Evolutionary conservation across 2,113 vertebrate species (phyloP).

Genomic region (Colaptes auratus): DNA sequence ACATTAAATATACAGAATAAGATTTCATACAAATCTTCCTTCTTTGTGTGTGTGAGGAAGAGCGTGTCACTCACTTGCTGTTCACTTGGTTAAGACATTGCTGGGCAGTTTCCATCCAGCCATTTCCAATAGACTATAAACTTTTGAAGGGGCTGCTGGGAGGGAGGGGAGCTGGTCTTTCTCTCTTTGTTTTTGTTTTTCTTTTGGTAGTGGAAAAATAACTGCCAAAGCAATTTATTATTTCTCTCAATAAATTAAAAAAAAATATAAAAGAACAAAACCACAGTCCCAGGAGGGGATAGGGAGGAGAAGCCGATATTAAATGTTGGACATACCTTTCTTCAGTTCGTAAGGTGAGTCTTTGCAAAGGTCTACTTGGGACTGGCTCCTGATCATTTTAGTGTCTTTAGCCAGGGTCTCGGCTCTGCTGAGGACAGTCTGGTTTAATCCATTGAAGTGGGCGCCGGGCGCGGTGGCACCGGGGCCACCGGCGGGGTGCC

Average conservation of each 20-base stretch:
- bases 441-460: slow-evolving; percentile 99
- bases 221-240: slow-evolving; percentile 73
- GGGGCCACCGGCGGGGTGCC: slow-evolving; percentile 81
- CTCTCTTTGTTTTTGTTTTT: slow-evolving; percentile 67
- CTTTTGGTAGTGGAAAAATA: slow-evolving; percentile 77
- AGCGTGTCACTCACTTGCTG: slow-evolving; percentile 64
- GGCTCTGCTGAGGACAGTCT: slow-evolving; percentile 95
- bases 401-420: slow-evolving; percentile 94
- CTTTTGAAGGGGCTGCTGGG: slow-evolving; percentile 78
- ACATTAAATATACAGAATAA: slow-evolving; percentile 99
- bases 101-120: slow-evolving; percentile 82
- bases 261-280: background rate
- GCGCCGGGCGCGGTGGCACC: slow-evolving; percentile 67
- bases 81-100: slow-evolving; percentile 91
- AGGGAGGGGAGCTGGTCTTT: slow-evolving; percentile 60
- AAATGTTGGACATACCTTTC: slow-evolving; percentile 99
- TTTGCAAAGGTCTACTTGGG: slow-evolving; percentile 97
- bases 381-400: slow-evolving; percentile 90
- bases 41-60: slow-evolving; percentile 18
- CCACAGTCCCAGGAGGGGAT: slow-evolving; percentile 42
- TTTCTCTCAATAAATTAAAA: slow-evolving; percentile 79
- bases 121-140: slow-evolving; percentile 90
- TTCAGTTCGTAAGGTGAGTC: slow-evolving; percentile 98
- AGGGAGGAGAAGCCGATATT: slow-evolving; percentile 85
- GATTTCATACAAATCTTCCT: slow-evolving; percentile 97